Evolutionary conservation across 53 echinoderm and acorn worm genomes (phyloP), one percentile per base, ranked within the genome.

Genomic region (Astropecten irregularis): DNA sequence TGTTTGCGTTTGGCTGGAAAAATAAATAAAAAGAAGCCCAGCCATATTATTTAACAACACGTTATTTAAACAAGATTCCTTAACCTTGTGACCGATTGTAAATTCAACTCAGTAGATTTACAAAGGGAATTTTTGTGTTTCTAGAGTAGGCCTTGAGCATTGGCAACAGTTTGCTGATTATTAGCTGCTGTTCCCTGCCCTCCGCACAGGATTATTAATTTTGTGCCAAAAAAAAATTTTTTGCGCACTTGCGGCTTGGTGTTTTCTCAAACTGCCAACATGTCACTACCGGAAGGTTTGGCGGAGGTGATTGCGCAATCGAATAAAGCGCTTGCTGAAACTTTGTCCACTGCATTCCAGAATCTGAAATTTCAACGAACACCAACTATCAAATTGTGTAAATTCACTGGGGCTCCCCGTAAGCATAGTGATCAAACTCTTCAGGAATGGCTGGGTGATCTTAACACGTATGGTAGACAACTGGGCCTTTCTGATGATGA

Each of bases 351-450:
- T 21, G 64, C 64, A 15, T 64, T 64, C 37, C 64, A 64, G 14
- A 64, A 16, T 18, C 19, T 64, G 15, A 33, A 18, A 4, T 64
- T 23, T 16, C 64, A 64, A 18, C 34, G 64, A 2, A 27, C 26
- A 6, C 21, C 14, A 4, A 76, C 55, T 15, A 39, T 57, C 2
- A 15, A 51, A 8, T 48, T 82, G 16, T 15, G 21, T 1, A 82
- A 46, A 21, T 64, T 82, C 44, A 9, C 0, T 36, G 82, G 66
- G 3, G 3, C n/a, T 9, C 31, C 82, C 67, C n/a, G 13, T 6
- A 82, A 65, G 33, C n/a, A 49, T 11, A 67, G 82, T 13, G 82
- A 82, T 34, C 66, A 18, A 4, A 66, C 82, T 27, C 18, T 82
- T 11, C 25, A 20, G 3, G 82, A 82, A 20, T 82, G 82, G 82